Conservation (phyloP, 2,888 invertebrate genomes). For the Acrocyrtus sp. region DNA sequence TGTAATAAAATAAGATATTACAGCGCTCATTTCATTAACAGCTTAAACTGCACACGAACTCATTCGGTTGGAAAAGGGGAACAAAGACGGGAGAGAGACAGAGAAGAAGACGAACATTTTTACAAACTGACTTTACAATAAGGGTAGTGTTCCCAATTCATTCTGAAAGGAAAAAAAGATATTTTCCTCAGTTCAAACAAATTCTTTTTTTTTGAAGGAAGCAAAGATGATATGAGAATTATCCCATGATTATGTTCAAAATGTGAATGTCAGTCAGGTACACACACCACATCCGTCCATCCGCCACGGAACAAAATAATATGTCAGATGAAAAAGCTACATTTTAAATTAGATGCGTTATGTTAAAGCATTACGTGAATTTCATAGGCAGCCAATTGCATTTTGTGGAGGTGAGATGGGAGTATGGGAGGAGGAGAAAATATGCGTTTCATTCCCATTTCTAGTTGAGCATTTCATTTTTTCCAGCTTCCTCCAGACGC, state of each 20-base stretch:
- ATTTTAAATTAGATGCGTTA: no score
- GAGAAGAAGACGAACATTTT: conserved; percentile 34
- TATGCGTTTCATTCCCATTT: no score
- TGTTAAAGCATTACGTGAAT: no score
- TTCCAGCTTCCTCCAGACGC: no score
- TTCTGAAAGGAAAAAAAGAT: neutral
- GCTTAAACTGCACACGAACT: conserved; percentile 30
- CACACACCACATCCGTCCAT: conserved; percentile 50
- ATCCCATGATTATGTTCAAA: conserved; percentile 49
- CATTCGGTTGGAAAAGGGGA: conserved; percentile 44
- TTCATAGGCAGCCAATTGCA: no score
- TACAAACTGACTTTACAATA: conserved; percentile 34
- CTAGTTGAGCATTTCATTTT: no score
- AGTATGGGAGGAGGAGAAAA: no score
- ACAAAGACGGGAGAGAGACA: conserved; percentile 22
- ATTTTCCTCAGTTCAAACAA: neutral
- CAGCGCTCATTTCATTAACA: no score
- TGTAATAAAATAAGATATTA: no score
- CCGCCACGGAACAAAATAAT: conserved; percentile 15
- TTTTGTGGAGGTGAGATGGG: no score
- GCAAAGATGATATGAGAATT: conserved; percentile 41
- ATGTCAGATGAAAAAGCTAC: no score
- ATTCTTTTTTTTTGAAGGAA: conserved; percentile 16
- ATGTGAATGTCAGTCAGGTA: conserved; percentile 39
- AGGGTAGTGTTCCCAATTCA: conserved; percentile 33